Conservation (phyloP, 2,113 vertebrate species). For the Pungitius pungitius region DNA sequence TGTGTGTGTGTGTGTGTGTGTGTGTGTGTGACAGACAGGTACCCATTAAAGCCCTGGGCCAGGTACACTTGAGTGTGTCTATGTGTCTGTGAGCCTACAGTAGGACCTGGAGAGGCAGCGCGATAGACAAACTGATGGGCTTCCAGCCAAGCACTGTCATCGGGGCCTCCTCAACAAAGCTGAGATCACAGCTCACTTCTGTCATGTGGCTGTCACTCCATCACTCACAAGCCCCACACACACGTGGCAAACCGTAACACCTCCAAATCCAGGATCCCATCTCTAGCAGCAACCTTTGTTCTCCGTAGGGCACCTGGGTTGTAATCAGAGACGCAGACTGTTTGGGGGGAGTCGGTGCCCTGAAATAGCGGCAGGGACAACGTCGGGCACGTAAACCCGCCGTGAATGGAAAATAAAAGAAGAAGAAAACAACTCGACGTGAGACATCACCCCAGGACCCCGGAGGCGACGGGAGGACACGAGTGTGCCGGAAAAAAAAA, state of each 20-base stretch:
- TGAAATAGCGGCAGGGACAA: conserved; percentile 28
- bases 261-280: conserved; percentile 25
- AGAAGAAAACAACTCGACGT: conserved; percentile 9
- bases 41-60: conserved; percentile 57
- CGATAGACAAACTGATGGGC: conserved; percentile 72
- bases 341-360: conserved; percentile 10
- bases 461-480: neutral
- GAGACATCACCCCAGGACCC: conserved; percentile 19
- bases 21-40: conserved; percentile 61
- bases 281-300: conserved; percentile 39
- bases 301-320: conserved; percentile 12
- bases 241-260: conserved; percentile 23
- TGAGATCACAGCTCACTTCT: conserved; percentile 71
- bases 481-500: conserved; percentile 9
- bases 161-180: conserved; percentile 62
- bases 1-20: too few species aligned
- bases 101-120: conserved; percentile 55
- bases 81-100: conserved; percentile 33
- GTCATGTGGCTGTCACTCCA: conserved; percentile 74
- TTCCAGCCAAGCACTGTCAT: conserved; percentile 61
- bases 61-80: conserved; percentile 47
- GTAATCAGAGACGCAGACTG: conserved; percentile 25
- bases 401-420: conserved; percentile 33
- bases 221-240: conserved; percentile 53
- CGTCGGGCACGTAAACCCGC: conserved; percentile 21